Evolutionary conservation across 2,888 invertebrate species (phyloP).

Genomic region (Aspidiotus destructor): DNA sequence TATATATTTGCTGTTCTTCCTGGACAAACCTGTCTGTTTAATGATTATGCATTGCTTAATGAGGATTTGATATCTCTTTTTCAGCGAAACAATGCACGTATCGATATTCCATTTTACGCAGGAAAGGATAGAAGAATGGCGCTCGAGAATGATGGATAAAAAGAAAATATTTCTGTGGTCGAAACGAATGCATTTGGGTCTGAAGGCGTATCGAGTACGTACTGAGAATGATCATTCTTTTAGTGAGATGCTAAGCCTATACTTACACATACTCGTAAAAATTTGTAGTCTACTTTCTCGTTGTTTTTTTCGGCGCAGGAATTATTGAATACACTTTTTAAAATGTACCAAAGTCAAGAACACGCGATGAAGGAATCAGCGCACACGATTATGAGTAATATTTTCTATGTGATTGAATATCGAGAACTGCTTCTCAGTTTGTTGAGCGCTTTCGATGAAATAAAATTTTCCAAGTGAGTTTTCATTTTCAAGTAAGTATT

Average conservation of each 20-base stretch:
- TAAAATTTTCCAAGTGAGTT: constrained; percentile 71
- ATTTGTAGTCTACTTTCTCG: no score
- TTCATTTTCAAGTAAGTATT: not conserved
- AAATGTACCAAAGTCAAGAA: constrained; percentile 69
- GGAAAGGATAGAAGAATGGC: constrained; percentile 76
- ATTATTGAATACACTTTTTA: constrained; percentile 67
- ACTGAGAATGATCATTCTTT: not conserved
- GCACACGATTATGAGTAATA: constrained; percentile 77
- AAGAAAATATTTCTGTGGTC: constrained; percentile 75
- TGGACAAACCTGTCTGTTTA: no score
- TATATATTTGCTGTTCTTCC: no score
- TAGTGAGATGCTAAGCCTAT: not conserved
- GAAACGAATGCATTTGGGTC: constrained; percentile 70
- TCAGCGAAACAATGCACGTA: constrained; percentile 83
- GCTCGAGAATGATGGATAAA: constrained; percentile 78
- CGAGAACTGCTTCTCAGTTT: constrained; percentile 67
- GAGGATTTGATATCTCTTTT: constrained; percentile 40
- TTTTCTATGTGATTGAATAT: constrained; percentile 90
- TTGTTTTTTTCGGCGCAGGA: constrained; percentile 49
- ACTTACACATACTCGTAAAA: no score
- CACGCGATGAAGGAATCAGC: constrained; percentile 64
- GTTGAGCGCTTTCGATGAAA: constrained; percentile 58
- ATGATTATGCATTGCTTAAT: no score
- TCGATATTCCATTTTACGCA: constrained; percentile 90
- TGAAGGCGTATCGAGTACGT: constrained; percentile 55